Percentiles rank a stretch among this genome's conserved stretches.
Evolutionary conservation across 2,113 vertebrate species (phyloP).

Genomic region (Tachycineta bicolor): DNA sequence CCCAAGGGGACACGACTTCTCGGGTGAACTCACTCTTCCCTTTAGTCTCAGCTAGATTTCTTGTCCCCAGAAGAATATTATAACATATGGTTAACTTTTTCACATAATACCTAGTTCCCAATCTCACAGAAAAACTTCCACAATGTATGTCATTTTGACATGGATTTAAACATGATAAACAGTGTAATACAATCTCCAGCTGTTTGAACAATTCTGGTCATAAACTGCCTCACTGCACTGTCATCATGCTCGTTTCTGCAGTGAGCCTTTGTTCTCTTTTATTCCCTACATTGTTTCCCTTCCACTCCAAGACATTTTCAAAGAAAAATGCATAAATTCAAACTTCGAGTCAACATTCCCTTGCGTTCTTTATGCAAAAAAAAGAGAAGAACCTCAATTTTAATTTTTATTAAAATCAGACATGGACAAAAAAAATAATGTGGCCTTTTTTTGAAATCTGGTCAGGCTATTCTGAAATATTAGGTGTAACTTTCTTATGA

Average conservation of each 20-base stretch:
- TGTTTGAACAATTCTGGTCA: slow-evolving; percentile 55
- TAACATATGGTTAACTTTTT: slow-evolving; percentile 50
- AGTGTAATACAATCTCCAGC: slow-evolving; percentile 60
- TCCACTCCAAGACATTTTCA: neutral
- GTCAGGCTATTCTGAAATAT: neutral
- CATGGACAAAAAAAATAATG: neutral
- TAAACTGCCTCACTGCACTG: slow-evolving; percentile 50
- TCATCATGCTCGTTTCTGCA: neutral
- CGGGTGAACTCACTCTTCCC: neutral
- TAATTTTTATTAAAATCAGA: neutral
- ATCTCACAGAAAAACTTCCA: slow-evolving; percentile 43
- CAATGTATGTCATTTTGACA: slow-evolving; percentile 51
- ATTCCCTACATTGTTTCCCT: neutral
- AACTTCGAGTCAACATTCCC: neutral
- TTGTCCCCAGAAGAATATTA: slow-evolving; percentile 32
- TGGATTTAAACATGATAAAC: slow-evolving; percentile 64
- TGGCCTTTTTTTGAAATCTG: neutral
- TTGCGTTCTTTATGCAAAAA: neutral
- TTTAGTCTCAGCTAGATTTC: slow-evolving; percentile 22
- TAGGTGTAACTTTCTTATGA: neutral
- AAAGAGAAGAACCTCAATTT: neutral
- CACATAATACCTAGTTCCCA: slow-evolving; percentile 40
- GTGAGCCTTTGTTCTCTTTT: slow-evolving; percentile 15
- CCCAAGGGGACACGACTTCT: neutral
- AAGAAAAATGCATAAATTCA: slow-evolving; percentile 8